Base-by-base conservation (phyloP, 2,888 invertebrate species). In the Heliconius erato region DNA sequence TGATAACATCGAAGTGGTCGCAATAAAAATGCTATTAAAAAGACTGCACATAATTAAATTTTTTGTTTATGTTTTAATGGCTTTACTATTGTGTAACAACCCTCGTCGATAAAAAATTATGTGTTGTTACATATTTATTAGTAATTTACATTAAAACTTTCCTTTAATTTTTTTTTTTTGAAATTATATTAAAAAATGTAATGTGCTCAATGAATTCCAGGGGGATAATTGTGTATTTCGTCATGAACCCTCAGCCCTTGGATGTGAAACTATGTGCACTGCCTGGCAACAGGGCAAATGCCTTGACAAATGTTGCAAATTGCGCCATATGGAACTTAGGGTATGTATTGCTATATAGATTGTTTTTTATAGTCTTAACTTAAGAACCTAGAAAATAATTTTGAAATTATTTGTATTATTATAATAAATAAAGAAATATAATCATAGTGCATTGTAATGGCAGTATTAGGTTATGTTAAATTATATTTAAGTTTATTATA, bases 261-360 rank as follows among this genome's bases (percentile, higher is more conserved):
- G 98, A 67, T 98, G 97, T 90, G 98, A 98, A 95, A 97, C 97
- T 2, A 97, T 98, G 92, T 98, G 98, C 92, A 94, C 97, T 16
- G 97, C 97, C 86, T 98, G 98, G 98, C 97, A 97, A 91, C 97
- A 98, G 91, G 98, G 98, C 87, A 97, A 97, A 91, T 98, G 98
- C 91, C 95, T 97, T 67, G 97, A 98, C 89, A 97, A 97, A 88
- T 97, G 97, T 87, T 98, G 98, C 94, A 97, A 97, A 91, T 97
- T 97, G 89, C 97, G 98, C 89, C 98, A 98, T 92, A 98, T 98
- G 98, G 98, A 98, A 92, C 96, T 98, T 86, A 97, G 97, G 94
- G 98, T 98, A 94, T 91, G 96, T 90, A 72, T 72, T 72, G 26
- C 14, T 49, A 44, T 79, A 77, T 28, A 54, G 23, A 19, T 7